These are phyloP conservation scores for Sebastes steindachneri DNA, from an alignment of 2,797 vertebrate species.

Conservation along the genomic window DNA sequence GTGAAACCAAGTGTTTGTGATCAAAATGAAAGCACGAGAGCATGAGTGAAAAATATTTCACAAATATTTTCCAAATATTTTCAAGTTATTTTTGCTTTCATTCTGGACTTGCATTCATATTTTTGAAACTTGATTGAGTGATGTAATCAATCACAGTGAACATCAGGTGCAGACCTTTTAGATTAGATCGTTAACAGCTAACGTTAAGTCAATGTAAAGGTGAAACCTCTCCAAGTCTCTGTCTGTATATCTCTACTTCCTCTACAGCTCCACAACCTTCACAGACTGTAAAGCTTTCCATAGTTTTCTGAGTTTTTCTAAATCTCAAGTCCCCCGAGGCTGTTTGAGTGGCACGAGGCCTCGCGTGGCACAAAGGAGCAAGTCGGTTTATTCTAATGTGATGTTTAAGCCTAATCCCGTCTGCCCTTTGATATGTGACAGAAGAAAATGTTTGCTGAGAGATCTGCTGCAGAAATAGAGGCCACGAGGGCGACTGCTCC, in stretches of 20 bases:
- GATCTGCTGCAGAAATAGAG: constrained; percentile 39
- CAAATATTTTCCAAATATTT: neutral
- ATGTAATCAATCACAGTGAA: neutral
- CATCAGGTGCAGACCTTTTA: neutral
- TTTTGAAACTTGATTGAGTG: neutral
- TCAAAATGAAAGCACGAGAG: too few relatives aligned
- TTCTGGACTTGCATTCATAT: neutral
- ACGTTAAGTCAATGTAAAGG: neutral
- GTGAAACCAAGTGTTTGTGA: neutral
- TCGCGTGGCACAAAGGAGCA: constrained; percentile 2
- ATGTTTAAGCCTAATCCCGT: constrained; percentile 55
- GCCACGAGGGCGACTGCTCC: constrained; percentile 15
- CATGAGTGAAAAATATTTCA: neutral
- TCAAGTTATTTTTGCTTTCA: neutral
- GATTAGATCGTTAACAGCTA: neutral
- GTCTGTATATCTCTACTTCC: neutral
- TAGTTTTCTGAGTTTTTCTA: neutral
- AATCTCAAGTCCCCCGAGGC: neutral
- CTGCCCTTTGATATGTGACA: constrained; percentile 68
- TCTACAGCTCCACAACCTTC: neutral
- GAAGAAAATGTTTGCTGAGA: constrained; percentile 44
- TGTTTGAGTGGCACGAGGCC: constrained; percentile 19
- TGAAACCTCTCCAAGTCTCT: neutral
- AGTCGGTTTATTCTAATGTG: constrained; percentile 55
- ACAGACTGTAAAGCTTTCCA: neutral